phyloP scores from a whole-genome alignment of 2,113 vertebrate species.

The Scytalopus superciliaris region DNA sequence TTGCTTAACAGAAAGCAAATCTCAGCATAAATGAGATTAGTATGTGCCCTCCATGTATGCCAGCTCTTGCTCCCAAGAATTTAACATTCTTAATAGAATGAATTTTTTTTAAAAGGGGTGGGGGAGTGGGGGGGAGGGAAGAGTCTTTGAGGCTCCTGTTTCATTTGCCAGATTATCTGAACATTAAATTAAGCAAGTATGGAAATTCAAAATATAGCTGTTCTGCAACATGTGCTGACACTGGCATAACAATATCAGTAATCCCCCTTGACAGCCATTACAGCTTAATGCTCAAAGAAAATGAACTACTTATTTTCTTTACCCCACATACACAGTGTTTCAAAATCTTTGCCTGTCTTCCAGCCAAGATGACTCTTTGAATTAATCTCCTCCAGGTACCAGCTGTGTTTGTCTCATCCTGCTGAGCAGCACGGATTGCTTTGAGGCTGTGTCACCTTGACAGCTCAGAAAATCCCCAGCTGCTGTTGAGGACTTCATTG shows the following conservation, averaged over 20 bases:
- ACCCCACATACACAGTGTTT: background rate
- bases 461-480: constrained; percentile 6
- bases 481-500: background rate
- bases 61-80: constrained; percentile 54
- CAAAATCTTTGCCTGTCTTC: constrained; percentile 18
- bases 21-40: constrained; percentile 67
- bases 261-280: constrained; percentile 66
- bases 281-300: constrained; percentile 56
- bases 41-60: constrained; percentile 37
- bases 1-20: constrained; percentile 70
- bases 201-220: constrained; percentile 63
- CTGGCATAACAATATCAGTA: constrained; percentile 57
- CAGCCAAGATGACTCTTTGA: constrained; percentile 34
- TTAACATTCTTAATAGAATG: constrained; percentile 54
- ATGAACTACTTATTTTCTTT: constrained; percentile 65
- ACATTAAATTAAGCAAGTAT: constrained; percentile 66
- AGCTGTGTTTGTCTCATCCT: constrained; percentile 55
- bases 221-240: constrained; percentile 63
- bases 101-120: background rate
- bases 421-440: background rate
- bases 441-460: constrained; percentile 27
- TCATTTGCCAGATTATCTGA: constrained; percentile 59
- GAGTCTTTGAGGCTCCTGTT: constrained; percentile 46
- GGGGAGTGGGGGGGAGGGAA: background rate
- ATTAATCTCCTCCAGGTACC: constrained; percentile 51